Base-by-base conservation (phyloP, 2,113 vertebrate species). In the Strigops habroptila region DNA sequence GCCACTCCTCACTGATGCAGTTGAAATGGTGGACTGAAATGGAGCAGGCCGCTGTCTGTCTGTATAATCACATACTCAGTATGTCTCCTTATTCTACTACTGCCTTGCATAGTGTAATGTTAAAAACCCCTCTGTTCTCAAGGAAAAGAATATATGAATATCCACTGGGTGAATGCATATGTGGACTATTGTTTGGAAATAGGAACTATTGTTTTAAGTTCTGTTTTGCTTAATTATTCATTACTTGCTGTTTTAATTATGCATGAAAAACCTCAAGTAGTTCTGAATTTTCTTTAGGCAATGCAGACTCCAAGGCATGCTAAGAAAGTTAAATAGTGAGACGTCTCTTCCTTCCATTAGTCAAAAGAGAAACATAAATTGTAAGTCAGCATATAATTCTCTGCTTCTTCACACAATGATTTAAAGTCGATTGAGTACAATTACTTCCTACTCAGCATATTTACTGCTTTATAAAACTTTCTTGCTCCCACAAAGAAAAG, bases 161-260 rank as follows among this genome's bases (percentile, higher is more conserved):
- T 8, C 14, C 5, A 30, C 6, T 37, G 37, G 67, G 12, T 24
- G n/a, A 75, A 35, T 37, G 18, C 5, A 5, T 13, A 51, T 9
- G 10, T 15, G 27, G 33, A 48, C 57, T 71, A 18, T 6, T 74
- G 67, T n/a, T 84, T 95, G 46, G 30, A 89, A 91, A 92, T 7
- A 78, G 31, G 14, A 93, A 55, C 73, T 48, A 78, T 10, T 79
- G 41, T 55, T 64, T 83, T 88, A 93, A 83, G 14, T 67, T 81
- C 65, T 78, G 57, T 71, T 94, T 90, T 81, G 18, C 41, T 95
- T 91, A 95, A 93, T 93, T 82, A 96, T 96, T 91, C 57, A 96
- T 95, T 57, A 90, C 92, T 86, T 92, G 79, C 55, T 41, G 18
- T 41, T 64, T 95, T 24, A 94, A 94, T 96, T 93, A 96, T 92